Evolutionary conservation across 2,797 vertebrate species (phyloP).

Genomic region (Fratercula arctica): DNA sequence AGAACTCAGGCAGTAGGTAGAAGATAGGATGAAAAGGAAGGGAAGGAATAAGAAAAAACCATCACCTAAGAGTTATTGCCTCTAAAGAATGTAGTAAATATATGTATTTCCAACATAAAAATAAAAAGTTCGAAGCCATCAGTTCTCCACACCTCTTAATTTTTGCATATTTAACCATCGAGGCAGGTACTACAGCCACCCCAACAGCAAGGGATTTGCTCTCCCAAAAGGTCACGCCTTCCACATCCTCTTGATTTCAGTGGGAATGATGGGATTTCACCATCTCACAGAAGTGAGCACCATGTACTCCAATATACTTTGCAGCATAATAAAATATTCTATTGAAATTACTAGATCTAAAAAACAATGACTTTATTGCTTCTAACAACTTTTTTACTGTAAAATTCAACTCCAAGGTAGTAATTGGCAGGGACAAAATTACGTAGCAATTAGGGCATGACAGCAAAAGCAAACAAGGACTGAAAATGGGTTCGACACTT

Average conservation of each 20-base stretch:
- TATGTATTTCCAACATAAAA: neutral
- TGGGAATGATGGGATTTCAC: neutral
- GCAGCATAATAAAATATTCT: conserved; percentile 4
- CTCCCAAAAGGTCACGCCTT: neutral
- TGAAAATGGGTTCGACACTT: conserved; percentile 72
- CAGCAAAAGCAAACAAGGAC: conserved; percentile 73
- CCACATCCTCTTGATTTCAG: neutral
- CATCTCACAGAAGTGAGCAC: neutral
- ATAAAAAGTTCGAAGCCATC: neutral
- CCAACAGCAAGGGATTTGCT: neutral
- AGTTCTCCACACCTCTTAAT: neutral
- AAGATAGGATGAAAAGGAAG: neutral
- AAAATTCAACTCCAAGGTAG: conserved; percentile 68
- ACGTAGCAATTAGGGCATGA: conserved; percentile 71
- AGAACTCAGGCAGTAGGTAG: neutral
- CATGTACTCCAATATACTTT: neutral
- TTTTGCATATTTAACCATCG: neutral
- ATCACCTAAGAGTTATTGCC: neutral
- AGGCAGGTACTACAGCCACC: neutral
- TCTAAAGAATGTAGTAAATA: neutral
- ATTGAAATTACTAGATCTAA: conserved; percentile 9
- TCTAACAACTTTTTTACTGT: conserved; percentile 63
- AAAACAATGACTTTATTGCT: conserved; percentile 61
- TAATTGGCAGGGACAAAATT: conserved; percentile 72
- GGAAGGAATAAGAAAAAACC: neutral